phyloP scores from a whole-genome alignment of 2,797 vertebrate species.

The Sternotherus odoratus region DNA sequence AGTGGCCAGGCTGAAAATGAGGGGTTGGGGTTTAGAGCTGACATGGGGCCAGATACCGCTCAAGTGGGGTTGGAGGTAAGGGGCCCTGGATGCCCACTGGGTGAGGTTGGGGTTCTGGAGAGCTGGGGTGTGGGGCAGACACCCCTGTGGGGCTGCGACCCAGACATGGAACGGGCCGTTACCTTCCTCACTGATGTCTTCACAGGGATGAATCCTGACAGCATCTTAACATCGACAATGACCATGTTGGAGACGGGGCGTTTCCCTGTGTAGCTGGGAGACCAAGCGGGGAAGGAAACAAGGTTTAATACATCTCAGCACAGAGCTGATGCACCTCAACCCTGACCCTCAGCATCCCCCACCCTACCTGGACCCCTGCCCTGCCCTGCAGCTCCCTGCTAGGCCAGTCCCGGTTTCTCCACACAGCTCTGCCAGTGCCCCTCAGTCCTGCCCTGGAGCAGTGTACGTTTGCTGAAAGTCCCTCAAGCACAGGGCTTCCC shows the following conservation, averaged over 20 bases:
- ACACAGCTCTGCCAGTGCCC: not conserved
- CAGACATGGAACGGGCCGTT: not conserved
- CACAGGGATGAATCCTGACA: slow-evolving; percentile 73
- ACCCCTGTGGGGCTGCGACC: not conserved
- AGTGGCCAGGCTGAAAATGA: not conserved
- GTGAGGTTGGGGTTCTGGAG: not conserved
- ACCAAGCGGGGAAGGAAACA: not conserved
- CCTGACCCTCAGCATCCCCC: not conserved
- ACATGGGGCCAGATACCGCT: not conserved
- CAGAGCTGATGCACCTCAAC: too few relatives aligned
- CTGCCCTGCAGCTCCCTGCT: not conserved
- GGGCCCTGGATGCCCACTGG: not conserved
- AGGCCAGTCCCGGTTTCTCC: not conserved
- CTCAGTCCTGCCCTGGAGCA: not conserved
- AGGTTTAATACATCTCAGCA: not conserved
- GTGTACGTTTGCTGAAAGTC: not conserved
- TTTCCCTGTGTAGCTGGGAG: slow-evolving; percentile 65
- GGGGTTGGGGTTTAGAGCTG: not conserved
- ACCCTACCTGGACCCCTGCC: not conserved
- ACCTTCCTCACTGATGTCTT: slow-evolving; percentile 67
- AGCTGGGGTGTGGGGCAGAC: not conserved
- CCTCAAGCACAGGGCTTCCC: not conserved
- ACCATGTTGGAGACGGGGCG: slow-evolving; percentile 72
- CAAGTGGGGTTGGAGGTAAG: not conserved
- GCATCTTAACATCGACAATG: slow-evolving; percentile 71